These are phyloP conservation scores for Matsumyia berberina DNA, from an alignment of 2,888 invertebrate species.

Conservation along the genomic window DNA sequence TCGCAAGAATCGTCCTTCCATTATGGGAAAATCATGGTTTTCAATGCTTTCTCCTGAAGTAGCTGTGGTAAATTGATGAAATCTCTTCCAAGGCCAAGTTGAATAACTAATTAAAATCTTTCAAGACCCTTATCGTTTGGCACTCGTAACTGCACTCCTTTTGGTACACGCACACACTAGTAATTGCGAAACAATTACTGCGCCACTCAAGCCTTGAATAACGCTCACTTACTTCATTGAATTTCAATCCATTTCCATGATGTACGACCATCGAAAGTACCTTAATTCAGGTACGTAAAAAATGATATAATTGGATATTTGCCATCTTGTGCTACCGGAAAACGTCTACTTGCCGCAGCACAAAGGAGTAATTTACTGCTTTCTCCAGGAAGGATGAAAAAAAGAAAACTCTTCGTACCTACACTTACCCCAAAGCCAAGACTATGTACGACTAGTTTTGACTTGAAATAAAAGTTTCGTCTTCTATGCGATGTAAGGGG, in stretches of 20 bases:
- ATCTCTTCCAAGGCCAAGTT: too few species aligned
- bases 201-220: slow-evolving; percentile 27
- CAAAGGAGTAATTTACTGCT: slow-evolving; percentile 2
- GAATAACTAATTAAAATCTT: background rate
- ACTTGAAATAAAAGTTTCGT: slow-evolving; percentile 33
- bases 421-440: slow-evolving; percentile 11
- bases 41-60: too few species aligned
- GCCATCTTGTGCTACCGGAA: slow-evolving; percentile 12
- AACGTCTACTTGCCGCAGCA: slow-evolving; percentile 3
- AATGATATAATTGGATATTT: slow-evolving; percentile 61
- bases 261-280: slow-evolving; percentile 42
- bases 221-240: background rate
- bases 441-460: slow-evolving; percentile 31
- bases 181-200: slow-evolving; percentile 40
- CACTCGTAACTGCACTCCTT: background rate
- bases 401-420: slow-evolving; percentile 1
- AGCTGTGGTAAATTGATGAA: too few species aligned
- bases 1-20: too few species aligned
- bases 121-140: background rate
- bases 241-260: slow-evolving; percentile 26
- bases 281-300: slow-evolving; percentile 30
- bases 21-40: too few species aligned
- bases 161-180: background rate
- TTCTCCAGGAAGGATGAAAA: slow-evolving; percentile 1
- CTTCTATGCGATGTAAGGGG: slow-evolving; percentile 41